Evolutionary conservation across 1,140 invertebrate species (phyloP).

Genomic region (Spodoptera litura): DNA sequence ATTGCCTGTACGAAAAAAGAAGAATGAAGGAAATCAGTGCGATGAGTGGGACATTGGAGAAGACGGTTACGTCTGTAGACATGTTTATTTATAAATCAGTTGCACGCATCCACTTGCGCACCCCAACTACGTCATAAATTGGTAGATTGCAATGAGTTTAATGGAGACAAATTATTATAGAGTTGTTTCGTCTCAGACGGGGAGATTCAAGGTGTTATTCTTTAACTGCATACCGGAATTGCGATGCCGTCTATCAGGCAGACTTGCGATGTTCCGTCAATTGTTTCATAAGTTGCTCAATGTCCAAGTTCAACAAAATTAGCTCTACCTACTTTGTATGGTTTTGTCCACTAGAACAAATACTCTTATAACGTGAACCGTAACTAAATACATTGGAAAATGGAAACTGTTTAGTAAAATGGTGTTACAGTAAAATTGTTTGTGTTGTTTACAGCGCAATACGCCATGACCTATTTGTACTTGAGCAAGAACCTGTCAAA

Average conservation of each 20-base stretch:
- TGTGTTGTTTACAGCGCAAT: conserved; percentile 15
- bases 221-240: conserved; percentile 37
- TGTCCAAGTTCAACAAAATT: too few species aligned
- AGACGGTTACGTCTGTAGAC: neutral
- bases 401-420: neutral
- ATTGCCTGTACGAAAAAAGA: too few species aligned
- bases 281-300: conserved; percentile 1
- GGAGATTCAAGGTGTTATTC: conserved; percentile 22
- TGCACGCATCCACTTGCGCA: conserved; percentile 1
- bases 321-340: neutral
- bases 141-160: conserved; percentile 43
- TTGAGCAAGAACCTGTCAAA: conserved; percentile 24
- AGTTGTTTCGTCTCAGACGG: conserved; percentile 9
- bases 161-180: conserved; percentile 39
- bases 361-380: too few species aligned
- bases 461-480: conserved; percentile 17
- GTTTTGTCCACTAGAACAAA: neutral
- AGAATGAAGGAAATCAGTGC: too few species aligned
- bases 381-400: neutral
- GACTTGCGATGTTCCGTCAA: conserved; percentile 23
- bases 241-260: neutral
- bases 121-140: conserved; percentile 22
- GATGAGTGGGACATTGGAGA: too few species aligned
- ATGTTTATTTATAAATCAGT: neutral
- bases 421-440: neutral